Conservation (phyloP, 2,797 vertebrate genomes). For the Thripadectes ignobilis region DNA sequence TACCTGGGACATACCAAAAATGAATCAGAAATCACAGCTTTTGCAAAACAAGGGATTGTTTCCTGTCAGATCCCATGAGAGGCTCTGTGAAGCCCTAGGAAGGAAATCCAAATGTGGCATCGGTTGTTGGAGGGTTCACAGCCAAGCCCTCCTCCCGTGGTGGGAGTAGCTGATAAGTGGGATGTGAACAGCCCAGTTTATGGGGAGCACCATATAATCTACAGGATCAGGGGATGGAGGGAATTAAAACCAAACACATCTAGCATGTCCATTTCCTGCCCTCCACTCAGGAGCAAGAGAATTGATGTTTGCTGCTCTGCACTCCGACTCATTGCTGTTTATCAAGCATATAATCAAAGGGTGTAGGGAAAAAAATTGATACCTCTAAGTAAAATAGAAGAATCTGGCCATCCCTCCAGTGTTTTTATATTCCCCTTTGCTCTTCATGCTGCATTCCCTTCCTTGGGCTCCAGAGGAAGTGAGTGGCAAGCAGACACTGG, state of each 20-base stretch:
- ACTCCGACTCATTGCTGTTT: not conserved
- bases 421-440: not conserved
- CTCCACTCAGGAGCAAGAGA: not conserved
- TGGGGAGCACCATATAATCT: not conserved
- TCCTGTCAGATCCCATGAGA: not conserved
- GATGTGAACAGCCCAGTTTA: not conserved
- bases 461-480: not conserved
- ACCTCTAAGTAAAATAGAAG: not conserved
- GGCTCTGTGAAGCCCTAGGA: not conserved
- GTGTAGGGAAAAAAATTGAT: not conserved
- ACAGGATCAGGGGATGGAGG: not conserved
- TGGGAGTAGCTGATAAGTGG: not conserved
- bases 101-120: not conserved
- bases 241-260: slow-evolving; percentile 36
- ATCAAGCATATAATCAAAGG: not conserved
- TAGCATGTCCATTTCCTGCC: not conserved
- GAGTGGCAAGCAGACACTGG: not conserved
- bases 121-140: not conserved
- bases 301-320: slow-evolving; percentile 10
- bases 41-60: not conserved
- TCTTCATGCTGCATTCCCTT: not conserved
- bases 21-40: not conserved
- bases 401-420: not conserved
- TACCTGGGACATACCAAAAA: not conserved
- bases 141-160: not conserved